A percentile compares a stretch with the other conserved stretches of the same genome.
phyloP scores from a whole-genome alignment of 2,113 vertebrate genomes.

The Zootoca vivipara region DNA sequence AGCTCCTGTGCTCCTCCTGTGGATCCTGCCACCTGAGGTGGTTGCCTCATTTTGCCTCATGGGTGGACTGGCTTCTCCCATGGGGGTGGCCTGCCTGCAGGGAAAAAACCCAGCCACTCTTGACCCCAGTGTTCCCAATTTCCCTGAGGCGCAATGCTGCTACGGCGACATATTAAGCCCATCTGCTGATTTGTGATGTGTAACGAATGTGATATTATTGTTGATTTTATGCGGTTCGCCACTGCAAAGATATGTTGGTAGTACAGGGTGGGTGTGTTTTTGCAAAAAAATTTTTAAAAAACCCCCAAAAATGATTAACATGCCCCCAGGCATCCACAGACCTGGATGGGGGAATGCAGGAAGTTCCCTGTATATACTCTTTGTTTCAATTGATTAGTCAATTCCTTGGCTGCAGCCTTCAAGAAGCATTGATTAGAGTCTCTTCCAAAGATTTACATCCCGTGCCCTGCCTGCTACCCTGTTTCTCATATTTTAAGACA shows the following conservation, averaged over 20 bases:
- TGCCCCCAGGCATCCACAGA: too few species aligned
- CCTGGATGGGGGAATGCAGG: background rate
- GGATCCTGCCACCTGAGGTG: too few species aligned
- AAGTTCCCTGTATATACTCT: background rate
- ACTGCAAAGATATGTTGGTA: too few species aligned
- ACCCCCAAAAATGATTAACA: too few species aligned
- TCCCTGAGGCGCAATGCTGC: background rate
- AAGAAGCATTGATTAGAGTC: background rate
- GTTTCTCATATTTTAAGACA: too few species aligned
- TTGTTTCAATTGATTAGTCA: background rate
- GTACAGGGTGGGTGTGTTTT: too few species aligned
- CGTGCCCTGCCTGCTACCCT: constrained; percentile 4
- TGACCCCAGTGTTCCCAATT: background rate
- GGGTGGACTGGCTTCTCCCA: background rate
- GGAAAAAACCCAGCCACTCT: background rate
- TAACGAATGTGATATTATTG: too few species aligned
- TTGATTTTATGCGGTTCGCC: too few species aligned
- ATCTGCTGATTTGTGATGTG: too few species aligned
- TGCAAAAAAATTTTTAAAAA: too few species aligned
- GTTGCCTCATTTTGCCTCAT: background rate
- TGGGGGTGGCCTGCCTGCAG: background rate
- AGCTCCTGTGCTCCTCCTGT: too few species aligned
- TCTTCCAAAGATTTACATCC: background rate
- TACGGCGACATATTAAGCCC: too few species aligned
- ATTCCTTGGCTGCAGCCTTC: background rate